A percentile compares a stretch with the other conserved stretches of the same genome.
These are phyloP conservation scores for Cheilosia scutellata DNA, from an alignment of 2,888 invertebrate genomes.

Conservation along the genomic window DNA sequence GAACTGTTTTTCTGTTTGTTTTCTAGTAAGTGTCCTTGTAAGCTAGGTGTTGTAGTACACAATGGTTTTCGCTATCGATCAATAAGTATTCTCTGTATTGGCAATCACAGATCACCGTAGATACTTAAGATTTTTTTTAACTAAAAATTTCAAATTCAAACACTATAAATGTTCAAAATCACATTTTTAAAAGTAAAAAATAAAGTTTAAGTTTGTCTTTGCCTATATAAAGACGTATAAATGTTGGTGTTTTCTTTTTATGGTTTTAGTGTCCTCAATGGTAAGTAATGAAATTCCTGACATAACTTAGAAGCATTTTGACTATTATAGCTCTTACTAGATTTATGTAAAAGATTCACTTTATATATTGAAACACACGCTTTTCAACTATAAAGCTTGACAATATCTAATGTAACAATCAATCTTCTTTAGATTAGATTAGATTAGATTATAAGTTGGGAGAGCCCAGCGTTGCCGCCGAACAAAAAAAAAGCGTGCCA, in stretches of 20 bases:
- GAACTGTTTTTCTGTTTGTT: slow-evolving; percentile 3
- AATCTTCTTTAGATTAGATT: too few relatives aligned
- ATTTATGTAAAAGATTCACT: too few relatives aligned
- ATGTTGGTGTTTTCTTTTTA: neutral
- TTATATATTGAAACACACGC: too few relatives aligned
- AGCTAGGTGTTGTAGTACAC: slow-evolving; percentile 43
- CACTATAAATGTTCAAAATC: slow-evolving; percentile 46
- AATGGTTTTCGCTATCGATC: slow-evolving; percentile 34
- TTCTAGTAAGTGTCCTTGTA: slow-evolving; percentile 63
- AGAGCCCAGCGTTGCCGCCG: too few relatives aligned
- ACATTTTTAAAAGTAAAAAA: slow-evolving; percentile 48
- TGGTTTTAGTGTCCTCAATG: too few relatives aligned
- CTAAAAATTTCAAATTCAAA: slow-evolving; percentile 17
- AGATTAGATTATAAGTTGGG: too few relatives aligned
- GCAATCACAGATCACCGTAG: slow-evolving; percentile 50
- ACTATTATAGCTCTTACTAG: too few relatives aligned
- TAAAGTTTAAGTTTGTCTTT: slow-evolving; percentile 26
- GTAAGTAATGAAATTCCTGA: too few relatives aligned
- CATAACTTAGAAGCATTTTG: too few relatives aligned
- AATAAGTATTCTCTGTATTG: slow-evolving; percentile 29
- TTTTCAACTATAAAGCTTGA: too few relatives aligned
- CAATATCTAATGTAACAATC: too few relatives aligned
- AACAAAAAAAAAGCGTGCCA: too few relatives aligned
- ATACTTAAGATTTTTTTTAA: slow-evolving; percentile 46
- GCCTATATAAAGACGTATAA: slow-evolving; percentile 6